These are phyloP conservation scores for Cepphus grylle DNA, from an alignment of 2,113 vertebrate species.

Conservation along the genomic window DNA sequence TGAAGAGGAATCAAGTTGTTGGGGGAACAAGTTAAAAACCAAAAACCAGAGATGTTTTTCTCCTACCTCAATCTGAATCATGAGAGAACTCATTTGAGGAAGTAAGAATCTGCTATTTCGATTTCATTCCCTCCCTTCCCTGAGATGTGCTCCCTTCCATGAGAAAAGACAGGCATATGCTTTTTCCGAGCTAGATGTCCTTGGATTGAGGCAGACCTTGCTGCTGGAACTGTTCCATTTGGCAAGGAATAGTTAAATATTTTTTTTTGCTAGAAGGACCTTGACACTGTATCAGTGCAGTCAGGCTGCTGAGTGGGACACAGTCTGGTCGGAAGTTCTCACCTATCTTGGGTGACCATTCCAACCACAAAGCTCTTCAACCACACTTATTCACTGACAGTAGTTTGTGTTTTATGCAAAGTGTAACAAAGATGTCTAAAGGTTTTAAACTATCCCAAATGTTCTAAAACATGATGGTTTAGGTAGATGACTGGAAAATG, in stretches of 20 bases:
- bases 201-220: not conserved
- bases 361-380: not conserved
- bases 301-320: not conserved
- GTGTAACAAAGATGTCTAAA: not conserved
- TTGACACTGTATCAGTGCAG: not conserved
- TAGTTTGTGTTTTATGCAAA: not conserved
- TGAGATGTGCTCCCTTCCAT: not conserved
- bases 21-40: not conserved
- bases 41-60: not conserved
- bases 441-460: not conserved
- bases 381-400: not conserved
- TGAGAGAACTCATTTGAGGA: fast-evolving
- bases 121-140: not conserved
- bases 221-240: not conserved
- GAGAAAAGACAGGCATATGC: not conserved
- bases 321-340: not conserved
- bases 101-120: not conserved
- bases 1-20: not conserved
- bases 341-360: not conserved
- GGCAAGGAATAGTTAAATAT: not conserved
- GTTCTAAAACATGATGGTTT: not conserved
- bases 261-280: not conserved
- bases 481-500: not conserved
- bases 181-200: not conserved
- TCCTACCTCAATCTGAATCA: not conserved